Base-by-base conservation (phyloP, 2,113 vertebrate species). In the Pedetes capensis region DNA sequence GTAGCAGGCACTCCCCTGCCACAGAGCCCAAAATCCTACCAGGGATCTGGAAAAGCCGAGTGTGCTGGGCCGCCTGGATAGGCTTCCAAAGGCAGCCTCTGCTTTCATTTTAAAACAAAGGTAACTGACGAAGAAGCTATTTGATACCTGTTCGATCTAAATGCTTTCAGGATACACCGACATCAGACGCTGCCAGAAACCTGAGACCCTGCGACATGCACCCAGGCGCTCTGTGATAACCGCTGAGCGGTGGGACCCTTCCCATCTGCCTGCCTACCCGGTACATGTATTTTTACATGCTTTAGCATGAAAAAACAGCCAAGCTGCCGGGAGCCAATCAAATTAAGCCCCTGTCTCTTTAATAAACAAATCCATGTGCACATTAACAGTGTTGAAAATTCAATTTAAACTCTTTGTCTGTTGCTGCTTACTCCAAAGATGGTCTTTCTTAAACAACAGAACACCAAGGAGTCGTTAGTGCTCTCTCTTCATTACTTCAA, bases 401-500 rank as follows among this genome's bases (percentile, higher is more conserved):
- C 99, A 99, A 99, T 99, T 99, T 99, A 98, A 99, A 99, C 98
- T 99, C 99, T 99, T 99, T 99, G 99, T 99, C 99, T 99, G 99
- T 98, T 98, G 98, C 98, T 99, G 99, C 98, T 99, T 99, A 99
- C 99, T 99, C 99, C 99, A 99, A 99, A 99, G 99, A 99, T 99
- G 99, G 99, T 99, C 99, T 99, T 99, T 99, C 99, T 99, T 99
- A 99, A 99, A 99, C 99, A 99, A 99, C 99, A 99, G 99, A 99
- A 99, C 99, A 99, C 99, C 99, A 99, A 99, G 99, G 99, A 99
- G 99, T 99, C 99, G 99, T 99, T 99, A 99, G 99, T 99, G 99
- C 99, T 99, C 99, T 99, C 99, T 99, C 99, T 99, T 99, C 99
- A 99, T 99, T 99, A 99, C 99, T 99, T 99, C 99, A 99, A 99